Conservation (phyloP, 2,113 vertebrate genomes). For the Nothobranchius kuhntae region DNA sequence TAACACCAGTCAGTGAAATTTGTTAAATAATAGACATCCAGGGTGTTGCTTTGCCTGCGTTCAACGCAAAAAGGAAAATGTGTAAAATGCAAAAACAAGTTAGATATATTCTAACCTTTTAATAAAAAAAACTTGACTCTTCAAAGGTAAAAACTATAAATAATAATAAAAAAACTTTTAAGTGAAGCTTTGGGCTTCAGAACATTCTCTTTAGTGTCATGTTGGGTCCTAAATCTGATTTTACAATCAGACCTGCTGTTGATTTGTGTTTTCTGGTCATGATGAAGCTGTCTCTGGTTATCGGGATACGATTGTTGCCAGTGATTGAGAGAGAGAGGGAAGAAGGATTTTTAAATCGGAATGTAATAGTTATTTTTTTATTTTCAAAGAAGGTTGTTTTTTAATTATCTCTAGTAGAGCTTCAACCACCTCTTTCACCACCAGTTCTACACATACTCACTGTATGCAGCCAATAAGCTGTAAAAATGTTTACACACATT, state of each 20-base stretch:
- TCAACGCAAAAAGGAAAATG: too few species aligned
- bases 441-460: not conserved
- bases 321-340: too few species aligned
- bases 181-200: conserved; percentile 4
- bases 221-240: conserved; percentile 17
- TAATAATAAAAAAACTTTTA: conserved; percentile 41
- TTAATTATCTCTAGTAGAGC: too few species aligned
- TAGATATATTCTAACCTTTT: not conserved
- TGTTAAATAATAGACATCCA: not conserved
- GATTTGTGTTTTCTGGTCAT: conserved; percentile 17
- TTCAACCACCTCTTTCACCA: not conserved
- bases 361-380: too few species aligned
- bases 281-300: conserved; percentile 18
- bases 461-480: conserved; percentile 1
- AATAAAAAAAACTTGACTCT: too few species aligned
- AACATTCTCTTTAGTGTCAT: conserved; percentile 9
- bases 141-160: conserved; percentile 52
- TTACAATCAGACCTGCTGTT: conserved; percentile 2
- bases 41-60: not conserved
- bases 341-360: too few species aligned
- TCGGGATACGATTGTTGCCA: conserved; percentile 3
- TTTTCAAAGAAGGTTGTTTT: too few species aligned
- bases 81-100: too few species aligned
- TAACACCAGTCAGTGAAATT: too few species aligned
- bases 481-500: conserved; percentile 27